phyloP scores from a whole-genome alignment of 2,888 invertebrate genomes.

The Cheilosia vernalis region DNA sequence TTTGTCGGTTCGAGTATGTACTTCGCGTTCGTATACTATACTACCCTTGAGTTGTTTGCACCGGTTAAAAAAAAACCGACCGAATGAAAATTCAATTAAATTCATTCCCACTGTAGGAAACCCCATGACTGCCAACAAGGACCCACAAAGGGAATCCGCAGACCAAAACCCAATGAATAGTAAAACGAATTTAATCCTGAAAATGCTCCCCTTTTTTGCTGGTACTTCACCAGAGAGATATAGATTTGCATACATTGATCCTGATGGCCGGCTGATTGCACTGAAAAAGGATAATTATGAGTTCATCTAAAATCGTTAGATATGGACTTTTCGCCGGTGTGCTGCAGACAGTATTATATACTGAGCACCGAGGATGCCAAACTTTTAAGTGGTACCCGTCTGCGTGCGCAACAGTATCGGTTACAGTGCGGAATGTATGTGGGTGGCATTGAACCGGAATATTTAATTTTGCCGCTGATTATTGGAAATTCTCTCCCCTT shows the following conservation, averaged over 20 bases:
- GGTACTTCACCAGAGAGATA: neutral
- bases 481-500: constrained; percentile 23
- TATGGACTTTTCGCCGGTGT: neutral
- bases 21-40: too few relatives aligned
- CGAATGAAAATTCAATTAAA: constrained; percentile 66
- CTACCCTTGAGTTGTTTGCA: neutral
- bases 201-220: constrained; percentile 11
- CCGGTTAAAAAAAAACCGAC: neutral
- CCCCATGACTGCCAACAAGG: constrained; percentile 45
- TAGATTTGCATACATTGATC: constrained; percentile 56
- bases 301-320: constrained; percentile 53
- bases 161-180: constrained; percentile 67
- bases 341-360: neutral
- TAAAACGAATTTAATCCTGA: constrained; percentile 61
- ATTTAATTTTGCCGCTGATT: constrained; percentile 25
- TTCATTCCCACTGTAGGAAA: constrained; percentile 55
- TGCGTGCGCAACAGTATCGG: neutral
- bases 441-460: constrained; percentile 26
- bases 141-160: constrained; percentile 60
- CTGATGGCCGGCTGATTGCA: constrained; percentile 43
- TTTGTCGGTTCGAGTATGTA: constrained; percentile 21
- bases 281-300: constrained; percentile 56
- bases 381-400: constrained; percentile 5
- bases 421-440: neutral
- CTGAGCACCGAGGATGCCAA: neutral